Evolutionary conservation across 2,797 vertebrate genomes (phyloP), one percentile per base, ranked within the genome.

Genomic region (Masticophis lateralis): DNA sequence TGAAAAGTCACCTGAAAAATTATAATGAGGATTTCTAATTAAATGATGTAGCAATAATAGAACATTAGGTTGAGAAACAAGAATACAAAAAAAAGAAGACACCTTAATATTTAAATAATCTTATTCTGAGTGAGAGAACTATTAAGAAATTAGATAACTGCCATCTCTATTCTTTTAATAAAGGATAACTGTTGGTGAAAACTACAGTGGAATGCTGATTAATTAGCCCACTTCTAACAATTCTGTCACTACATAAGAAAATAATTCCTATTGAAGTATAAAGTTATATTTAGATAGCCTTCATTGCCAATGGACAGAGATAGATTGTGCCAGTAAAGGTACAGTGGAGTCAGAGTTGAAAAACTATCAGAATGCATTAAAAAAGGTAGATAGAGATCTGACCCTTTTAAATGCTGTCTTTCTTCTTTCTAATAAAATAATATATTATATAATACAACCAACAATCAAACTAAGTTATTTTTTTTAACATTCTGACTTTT

Each of bases 1-100:
- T 91, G 98, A 98, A 95, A 97, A 99, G 5, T 95, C 91, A 0
- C 97, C 99, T 99, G 97, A n/a, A 92, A 95, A 91, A 91, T 37
- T 2, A 91, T n/a, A 13, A 69, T 6, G 18, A 22, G 83, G 20
- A 61, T 47, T 89, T 91, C 11, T 56, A 9, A 90, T 12, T 53
- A 59, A 0, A 0, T 10, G 74, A 87, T 37, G 18, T 4, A 37
- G n/a, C 5, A 5, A 20, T 47, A 63, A 89, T 51, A 7, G 25
- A 69, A 79, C 22, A 22, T 28, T 10, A 6, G 37, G 12, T 61
- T 53, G 43, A 20, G 51, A 86, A 90, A 88, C 9, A 74, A 74
- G 32, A 74, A 47, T 47, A 83, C 2, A 61, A 90, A 86, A 43
- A 90, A 43, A 6, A 18, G 57, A 59, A 1, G 1, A n/a, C 43